Conservation (phyloP, 2,113 vertebrate genomes). For the Nycticorax nycticorax region DNA sequence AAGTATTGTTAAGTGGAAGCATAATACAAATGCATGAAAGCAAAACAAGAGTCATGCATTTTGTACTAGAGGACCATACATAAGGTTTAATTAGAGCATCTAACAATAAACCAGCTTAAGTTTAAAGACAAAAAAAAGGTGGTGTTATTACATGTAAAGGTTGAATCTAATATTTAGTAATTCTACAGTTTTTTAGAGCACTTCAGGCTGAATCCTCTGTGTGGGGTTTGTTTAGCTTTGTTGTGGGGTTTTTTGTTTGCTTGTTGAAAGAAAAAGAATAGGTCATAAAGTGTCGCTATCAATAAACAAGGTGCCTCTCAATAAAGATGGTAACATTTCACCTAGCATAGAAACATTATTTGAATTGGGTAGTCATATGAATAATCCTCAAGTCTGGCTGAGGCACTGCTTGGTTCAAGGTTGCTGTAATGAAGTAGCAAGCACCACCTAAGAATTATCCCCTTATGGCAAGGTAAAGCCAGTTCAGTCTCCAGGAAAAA, state of each 20-base stretch:
- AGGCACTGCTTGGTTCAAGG: background rate
- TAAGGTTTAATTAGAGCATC: background rate
- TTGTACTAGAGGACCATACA: background rate
- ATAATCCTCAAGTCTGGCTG: background rate
- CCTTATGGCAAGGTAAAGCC: background rate
- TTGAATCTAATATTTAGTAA: background rate
- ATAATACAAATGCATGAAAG: background rate
- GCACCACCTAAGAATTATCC: background rate
- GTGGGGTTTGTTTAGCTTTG: background rate
- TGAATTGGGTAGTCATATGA: background rate
- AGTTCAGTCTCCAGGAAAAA: background rate
- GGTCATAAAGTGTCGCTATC: background rate
- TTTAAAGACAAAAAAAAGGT: background rate
- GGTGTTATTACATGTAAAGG: background rate
- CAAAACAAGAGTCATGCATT: background rate
- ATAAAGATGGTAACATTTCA: background rate
- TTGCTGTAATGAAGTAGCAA: background rate
- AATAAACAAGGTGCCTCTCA: background rate
- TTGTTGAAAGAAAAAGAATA: background rate
- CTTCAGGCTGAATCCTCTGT: background rate
- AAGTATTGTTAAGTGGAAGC: background rate
- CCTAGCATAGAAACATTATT: background rate
- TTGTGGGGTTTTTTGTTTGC: background rate
- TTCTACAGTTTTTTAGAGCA: background rate
- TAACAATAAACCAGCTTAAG: background rate